A percentile compares a stretch with the other conserved stretches of the same genome.
phyloP scores from a whole-genome alignment of 1,140 invertebrate genomes.

The Heterodera carotae region DNA sequence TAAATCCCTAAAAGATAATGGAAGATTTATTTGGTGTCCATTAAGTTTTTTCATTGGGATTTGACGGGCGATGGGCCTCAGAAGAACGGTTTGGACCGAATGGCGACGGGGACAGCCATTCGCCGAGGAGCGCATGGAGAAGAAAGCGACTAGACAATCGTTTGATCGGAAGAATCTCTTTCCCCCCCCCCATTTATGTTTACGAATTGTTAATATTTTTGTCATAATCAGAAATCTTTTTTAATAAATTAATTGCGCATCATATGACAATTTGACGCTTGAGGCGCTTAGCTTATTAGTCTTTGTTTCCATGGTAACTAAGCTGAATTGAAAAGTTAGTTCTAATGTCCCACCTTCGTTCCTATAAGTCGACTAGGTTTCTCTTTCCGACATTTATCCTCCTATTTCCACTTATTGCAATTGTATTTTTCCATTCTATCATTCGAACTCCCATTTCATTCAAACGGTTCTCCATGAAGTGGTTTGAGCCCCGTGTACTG shows the following conservation, averaged over 20 bases:
- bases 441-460: neutral
- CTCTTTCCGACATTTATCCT: too few species aligned
- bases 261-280: neutral
- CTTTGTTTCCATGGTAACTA: neutral
- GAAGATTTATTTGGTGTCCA: too few species aligned
- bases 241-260: too few species aligned
- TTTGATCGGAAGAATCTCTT: too few species aligned
- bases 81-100: neutral
- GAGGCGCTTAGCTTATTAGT: neutral
- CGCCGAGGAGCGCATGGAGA: neutral
- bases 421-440: too few species aligned
- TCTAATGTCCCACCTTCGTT: too few species aligned
- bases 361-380: neutral
- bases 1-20: too few species aligned
- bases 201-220: neutral
- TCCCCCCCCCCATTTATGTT: too few species aligned
- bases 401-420: too few species aligned
- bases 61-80: neutral
- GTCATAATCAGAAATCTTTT: neutral
- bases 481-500: constrained; percentile 11
- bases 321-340: too few species aligned
- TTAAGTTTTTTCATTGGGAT: neutral
- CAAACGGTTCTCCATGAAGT: neutral
- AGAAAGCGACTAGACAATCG: neutral
- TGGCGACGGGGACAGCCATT: neutral